These are phyloP conservation scores for Sterna hirundo DNA, from an alignment of 2,113 vertebrate species.

Conservation along the genomic window DNA sequence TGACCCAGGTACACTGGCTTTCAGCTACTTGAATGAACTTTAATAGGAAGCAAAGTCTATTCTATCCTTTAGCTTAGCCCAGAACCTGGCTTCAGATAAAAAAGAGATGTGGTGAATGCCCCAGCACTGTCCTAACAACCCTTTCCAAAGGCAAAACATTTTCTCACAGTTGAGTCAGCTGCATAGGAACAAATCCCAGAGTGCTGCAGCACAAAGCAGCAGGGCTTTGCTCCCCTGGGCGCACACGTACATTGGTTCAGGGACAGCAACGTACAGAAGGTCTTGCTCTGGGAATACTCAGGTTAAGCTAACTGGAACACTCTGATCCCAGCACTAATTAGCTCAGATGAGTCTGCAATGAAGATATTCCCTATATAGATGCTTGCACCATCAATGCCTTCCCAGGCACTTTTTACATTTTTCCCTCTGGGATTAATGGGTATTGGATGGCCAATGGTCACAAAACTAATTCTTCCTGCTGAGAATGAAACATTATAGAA, in stretches of 20 bases:
- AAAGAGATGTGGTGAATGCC: neutral
- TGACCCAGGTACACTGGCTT: neutral
- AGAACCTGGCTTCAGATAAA: neutral
- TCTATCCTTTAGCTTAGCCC: neutral
- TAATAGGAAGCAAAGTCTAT: neutral
- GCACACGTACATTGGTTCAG: rapidly evolving
- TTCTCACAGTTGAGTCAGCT: neutral
- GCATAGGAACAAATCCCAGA: neutral
- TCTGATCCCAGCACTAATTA: constrained; percentile 13
- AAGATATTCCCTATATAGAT: neutral
- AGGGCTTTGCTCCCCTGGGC: neutral
- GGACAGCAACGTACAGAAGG: neutral
- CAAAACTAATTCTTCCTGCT: neutral
- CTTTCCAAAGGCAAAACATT: neutral
- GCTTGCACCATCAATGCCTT: neutral
- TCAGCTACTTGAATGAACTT: neutral
- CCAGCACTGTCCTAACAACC: neutral
- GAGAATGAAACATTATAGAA: neutral
- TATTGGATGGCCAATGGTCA: neutral
- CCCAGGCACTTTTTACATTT: neutral
- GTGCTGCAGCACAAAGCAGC: neutral
- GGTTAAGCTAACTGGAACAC: neutral
- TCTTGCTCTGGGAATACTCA: neutral
- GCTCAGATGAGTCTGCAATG: neutral
- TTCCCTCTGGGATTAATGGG: neutral